A percentile compares a stretch with the other conserved stretches of the same genome.
Evolutionary conservation across 2,888 invertebrate species (phyloP).

Genomic region (Hydraecia micacea): DNA sequence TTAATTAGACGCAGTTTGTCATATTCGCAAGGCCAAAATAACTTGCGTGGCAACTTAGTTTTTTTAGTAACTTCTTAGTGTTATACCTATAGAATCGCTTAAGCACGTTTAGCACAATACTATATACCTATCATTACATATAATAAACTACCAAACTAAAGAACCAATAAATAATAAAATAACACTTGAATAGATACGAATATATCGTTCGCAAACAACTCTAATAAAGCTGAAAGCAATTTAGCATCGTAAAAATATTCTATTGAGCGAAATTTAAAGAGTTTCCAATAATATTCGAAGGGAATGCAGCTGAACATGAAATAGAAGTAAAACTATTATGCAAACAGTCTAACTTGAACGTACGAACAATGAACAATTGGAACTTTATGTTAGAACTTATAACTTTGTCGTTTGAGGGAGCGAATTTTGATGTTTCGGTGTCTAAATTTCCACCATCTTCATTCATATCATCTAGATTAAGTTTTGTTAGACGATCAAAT

Average conservation of each 20-base stretch:
- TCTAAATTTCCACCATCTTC: slow-evolving; percentile 56
- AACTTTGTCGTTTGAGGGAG: slow-evolving; percentile 68
- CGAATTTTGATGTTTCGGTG: slow-evolving; percentile 70
- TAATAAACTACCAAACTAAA: slow-evolving; percentile 39
- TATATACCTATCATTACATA: slow-evolving; percentile 25
- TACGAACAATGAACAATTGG: slow-evolving; percentile 78
- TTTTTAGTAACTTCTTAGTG: slow-evolving; percentile 33
- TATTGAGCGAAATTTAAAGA: slow-evolving; percentile 74
- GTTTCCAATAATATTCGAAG: slow-evolving; percentile 76
- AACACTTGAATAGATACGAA: slow-evolving; percentile 51
- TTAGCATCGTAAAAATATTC: slow-evolving; percentile 72
- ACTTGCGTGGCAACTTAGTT: slow-evolving; percentile 34
- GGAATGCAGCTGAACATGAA: slow-evolving; percentile 77
- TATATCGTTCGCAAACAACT: slow-evolving; percentile 55
- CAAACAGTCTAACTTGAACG: slow-evolving; percentile 79
- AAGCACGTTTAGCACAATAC: slow-evolving; percentile 9
- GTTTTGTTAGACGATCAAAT: slow-evolving; percentile 23
- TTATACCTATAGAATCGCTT: slow-evolving; percentile 25
- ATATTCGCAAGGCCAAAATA: slow-evolving; percentile 49
- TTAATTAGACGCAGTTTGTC: slow-evolving; percentile 37
- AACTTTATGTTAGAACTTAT: slow-evolving; percentile 80
- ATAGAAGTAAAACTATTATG: slow-evolving; percentile 86
- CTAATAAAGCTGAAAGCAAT: slow-evolving; percentile 56
- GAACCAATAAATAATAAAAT: slow-evolving; percentile 47
- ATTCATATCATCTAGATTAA: slow-evolving; percentile 40